A percentile compares a stretch with the other conserved stretches of the same genome.
phyloP scores from a whole-genome alignment of 2,888 invertebrate genomes.

The Caenorhabditis sp. region DNA sequence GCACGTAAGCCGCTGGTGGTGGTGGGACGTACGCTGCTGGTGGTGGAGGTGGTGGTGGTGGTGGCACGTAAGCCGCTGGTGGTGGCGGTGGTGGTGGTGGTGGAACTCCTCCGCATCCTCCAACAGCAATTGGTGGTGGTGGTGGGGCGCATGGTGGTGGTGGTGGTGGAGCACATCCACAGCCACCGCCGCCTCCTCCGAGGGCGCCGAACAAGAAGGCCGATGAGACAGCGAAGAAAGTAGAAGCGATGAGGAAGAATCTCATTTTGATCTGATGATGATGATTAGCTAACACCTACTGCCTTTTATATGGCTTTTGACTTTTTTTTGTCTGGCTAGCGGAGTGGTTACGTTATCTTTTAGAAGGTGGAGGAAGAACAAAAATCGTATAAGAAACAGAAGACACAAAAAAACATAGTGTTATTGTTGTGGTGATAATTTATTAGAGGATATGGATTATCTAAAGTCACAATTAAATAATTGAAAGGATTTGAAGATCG shows the following conservation, averaged over 20 bases:
- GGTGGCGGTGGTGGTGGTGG: not conserved
- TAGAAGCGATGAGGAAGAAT: conserved; percentile 36
- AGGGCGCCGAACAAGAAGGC: conserved; percentile 42
- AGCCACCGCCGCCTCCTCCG: conserved; percentile 15
- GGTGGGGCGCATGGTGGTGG: conserved; percentile 43
- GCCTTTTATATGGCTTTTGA: not conserved
- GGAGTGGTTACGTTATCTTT: not conserved
- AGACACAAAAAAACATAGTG: not conserved
- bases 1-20: not conserved
- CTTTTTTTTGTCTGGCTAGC: too few relatives aligned
- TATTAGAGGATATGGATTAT: too few relatives aligned
- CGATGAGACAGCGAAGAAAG: conserved; percentile 32
- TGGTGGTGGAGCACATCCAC: conserved; percentile 19
- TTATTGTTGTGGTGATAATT: too few relatives aligned
- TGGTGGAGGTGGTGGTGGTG: not conserved
- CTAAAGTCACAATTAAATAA: too few relatives aligned
- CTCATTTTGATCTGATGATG: conserved; percentile 11
- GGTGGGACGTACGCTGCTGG: conserved; percentile 3
- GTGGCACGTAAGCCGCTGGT: not conserved
- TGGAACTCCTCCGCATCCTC: conserved; percentile 13
- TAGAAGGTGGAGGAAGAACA: not conserved
- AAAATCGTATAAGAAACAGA: not conserved
- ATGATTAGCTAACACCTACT: not conserved
- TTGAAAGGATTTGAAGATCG: too few relatives aligned
- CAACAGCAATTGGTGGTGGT: conserved; percentile 35